Evolutionary conservation across 2,113 vertebrate species (phyloP), one percentile per base, ranked within the genome.

Genomic region (Nothoprocta pentlandii): DNA sequence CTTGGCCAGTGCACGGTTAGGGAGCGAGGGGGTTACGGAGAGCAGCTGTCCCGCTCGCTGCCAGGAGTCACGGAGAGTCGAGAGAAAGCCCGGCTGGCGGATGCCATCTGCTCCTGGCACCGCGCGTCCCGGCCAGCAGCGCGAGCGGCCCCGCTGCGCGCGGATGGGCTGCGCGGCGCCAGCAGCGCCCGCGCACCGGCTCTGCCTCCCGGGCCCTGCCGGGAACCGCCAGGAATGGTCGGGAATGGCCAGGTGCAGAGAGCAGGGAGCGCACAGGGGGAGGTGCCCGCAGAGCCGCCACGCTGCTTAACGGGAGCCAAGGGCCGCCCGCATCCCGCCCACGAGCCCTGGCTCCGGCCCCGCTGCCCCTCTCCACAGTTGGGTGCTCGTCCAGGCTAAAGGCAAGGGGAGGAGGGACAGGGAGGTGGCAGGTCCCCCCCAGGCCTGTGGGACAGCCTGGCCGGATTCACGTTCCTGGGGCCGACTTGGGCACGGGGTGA

Each of bases 101-200:
- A 94, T 97, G 97, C 96, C 97, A 96, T 96, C 91, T 85, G 89
- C 95, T 80, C 76, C 85, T 89, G 75, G 89, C 96, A 92, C 92
- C 92, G 94, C 70, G 5, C 74, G 77, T 49, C 62, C 1, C 49
- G 15, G 82, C 30, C 39, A 3, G 85, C 78, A 80, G 34, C 51
- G 39, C 8, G 7, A 3, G 32, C 23, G 16, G 53, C n/a, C 34
- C n/a, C 7, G 10, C 42, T 58, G n/a, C 47, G 53, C 4, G 1
- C 71, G 6, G 68, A 49, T 2, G 1, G 22, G 59, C 26, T 3
- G 0, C 19, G 26, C 49, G 4, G 51, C 2, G 44, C 77, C 54
- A 12, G 47, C 54, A 6, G 68, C 32, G 23, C 62, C 8, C 4
- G 3, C 0, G 46, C 54, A 15, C 53, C 53, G 23, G 53, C 53